Evolutionary conservation across 2,113 vertebrate species (phyloP).

Genomic region (Laterallus jamaicensis): DNA sequence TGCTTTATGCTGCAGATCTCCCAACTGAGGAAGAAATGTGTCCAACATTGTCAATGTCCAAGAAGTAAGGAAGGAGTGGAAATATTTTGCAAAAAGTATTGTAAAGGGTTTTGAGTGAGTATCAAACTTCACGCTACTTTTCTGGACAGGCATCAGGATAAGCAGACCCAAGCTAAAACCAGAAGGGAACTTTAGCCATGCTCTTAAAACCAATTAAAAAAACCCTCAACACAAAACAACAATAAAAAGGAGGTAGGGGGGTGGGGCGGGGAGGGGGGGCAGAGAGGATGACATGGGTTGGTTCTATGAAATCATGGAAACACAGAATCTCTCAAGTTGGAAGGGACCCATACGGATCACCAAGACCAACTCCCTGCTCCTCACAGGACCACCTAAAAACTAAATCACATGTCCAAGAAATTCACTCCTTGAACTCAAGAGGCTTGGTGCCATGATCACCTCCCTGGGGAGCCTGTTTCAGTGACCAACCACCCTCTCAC

Average conservation of each 20-base stretch:
- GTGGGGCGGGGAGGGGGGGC: accelerated
- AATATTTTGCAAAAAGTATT: neutral
- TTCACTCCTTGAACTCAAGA: neutral
- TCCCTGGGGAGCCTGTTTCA: neutral
- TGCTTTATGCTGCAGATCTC: neutral
- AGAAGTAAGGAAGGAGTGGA: neutral
- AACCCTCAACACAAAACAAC: neutral
- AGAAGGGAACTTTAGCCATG: neutral
- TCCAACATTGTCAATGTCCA: neutral
- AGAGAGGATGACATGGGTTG: neutral
- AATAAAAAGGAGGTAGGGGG: accelerated
- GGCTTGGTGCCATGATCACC: neutral
- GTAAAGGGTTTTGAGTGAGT: neutral
- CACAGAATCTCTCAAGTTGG: neutral
- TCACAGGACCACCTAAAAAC: neutral
- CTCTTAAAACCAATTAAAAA: neutral
- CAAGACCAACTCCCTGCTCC: neutral
- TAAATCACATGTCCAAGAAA: neutral
- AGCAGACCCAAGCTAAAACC: neutral
- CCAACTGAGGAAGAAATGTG: neutral
- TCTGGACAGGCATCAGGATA: neutral
- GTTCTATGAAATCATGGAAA: neutral
- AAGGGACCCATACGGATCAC: neutral
- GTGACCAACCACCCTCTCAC: neutral
- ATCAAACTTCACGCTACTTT: neutral